Evolutionary conservation across 1,140 invertebrate genomes (phyloP), one percentile per base, ranked within the genome.

Genomic region (Hydropsyche tenuis): DNA sequence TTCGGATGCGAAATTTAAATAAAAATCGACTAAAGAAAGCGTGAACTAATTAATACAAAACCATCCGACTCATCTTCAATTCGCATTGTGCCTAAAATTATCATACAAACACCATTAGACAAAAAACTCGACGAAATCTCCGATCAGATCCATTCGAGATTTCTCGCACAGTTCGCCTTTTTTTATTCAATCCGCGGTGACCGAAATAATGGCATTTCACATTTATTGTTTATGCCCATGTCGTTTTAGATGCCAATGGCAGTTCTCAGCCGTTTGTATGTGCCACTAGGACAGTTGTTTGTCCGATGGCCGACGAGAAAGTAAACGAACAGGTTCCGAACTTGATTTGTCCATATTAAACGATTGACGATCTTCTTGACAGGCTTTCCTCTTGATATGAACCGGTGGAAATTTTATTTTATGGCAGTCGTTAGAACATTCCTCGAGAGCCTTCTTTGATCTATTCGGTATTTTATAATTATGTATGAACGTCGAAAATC

Each of bases 261-360:
- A 56, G 25, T 70, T 30, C 48, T 18, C 48, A 37, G 11, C 2
- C 16, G 4, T 14, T 12, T 56, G 30, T 37, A 37, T 37, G 18
- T 43, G 48, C 7, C 22, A 37, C 42, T 56, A 27, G 68, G 68
- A 30, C 68, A 68, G 23, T 46, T 22, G n/a, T 42, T 20, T 23
- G 65, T 48, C 65, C 65, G 18, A 20, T 22, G 42, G 9, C 37
- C 18, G 16, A 14, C 51, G 68, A 70, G 68, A 70, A 70, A 70
- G 68, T 70, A 53, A 70, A 48, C 68, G 42, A 46, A 70, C 68
- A 25, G 68, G 68, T 70, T 70, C 22, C 30, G 68, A 46, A 70
- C 30, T 27, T 45, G 65, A 70, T 37, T 37, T 60, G 51, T 14
- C 68, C 68, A 70, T 70, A 37, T 37, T 37, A 70, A 70, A 70